phyloP scores from a whole-genome alignment of 2,888 invertebrate species.

The Ephialtes manifestator region DNA sequence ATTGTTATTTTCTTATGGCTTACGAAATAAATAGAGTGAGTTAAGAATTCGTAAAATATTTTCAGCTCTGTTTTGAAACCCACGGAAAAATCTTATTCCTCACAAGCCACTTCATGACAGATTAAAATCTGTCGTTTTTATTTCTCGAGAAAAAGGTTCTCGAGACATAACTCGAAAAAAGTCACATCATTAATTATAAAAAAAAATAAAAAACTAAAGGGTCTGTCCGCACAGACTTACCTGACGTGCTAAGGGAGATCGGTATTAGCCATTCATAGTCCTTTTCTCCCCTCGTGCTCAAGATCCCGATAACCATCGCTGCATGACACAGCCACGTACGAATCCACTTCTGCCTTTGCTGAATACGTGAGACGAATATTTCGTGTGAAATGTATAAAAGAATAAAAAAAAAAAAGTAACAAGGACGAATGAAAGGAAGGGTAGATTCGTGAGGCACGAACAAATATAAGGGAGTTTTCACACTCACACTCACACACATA shows the following conservation, averaged over 20 bases:
- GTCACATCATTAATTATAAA: constrained; percentile 65
- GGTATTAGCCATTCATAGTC: constrained; percentile 43
- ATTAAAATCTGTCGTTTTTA: constrained; percentile 50
- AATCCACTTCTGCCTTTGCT: constrained; percentile 59
- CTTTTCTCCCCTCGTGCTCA: constrained; percentile 55
- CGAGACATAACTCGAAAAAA: constrained; percentile 47
- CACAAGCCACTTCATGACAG: constrained; percentile 16
- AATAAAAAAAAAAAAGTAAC: constrained; percentile 69
- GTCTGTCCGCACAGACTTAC: constrained; percentile 43
- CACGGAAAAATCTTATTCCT: constrained; percentile 33
- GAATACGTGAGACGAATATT: constrained; percentile 79
- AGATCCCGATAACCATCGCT: constrained; percentile 66
- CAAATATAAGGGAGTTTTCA: constrained; percentile 25
- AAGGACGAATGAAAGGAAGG: constrained; percentile 29
- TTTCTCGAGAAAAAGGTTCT: constrained; percentile 20
- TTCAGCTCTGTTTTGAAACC: constrained; percentile 21
- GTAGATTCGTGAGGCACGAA: constrained; percentile 10
- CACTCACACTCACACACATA: constrained; percentile 17
- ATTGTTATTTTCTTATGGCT: too few species aligned
- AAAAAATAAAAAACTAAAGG: constrained; percentile 45
- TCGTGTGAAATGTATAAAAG: constrained; percentile 54
- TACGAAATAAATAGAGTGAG: too few species aligned
- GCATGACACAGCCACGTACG: constrained; percentile 66
- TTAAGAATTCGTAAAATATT: neutral
- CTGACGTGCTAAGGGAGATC: constrained; percentile 48